Conservation (phyloP, 2,113 vertebrate species). For the Ptyas mucosa region DNA sequence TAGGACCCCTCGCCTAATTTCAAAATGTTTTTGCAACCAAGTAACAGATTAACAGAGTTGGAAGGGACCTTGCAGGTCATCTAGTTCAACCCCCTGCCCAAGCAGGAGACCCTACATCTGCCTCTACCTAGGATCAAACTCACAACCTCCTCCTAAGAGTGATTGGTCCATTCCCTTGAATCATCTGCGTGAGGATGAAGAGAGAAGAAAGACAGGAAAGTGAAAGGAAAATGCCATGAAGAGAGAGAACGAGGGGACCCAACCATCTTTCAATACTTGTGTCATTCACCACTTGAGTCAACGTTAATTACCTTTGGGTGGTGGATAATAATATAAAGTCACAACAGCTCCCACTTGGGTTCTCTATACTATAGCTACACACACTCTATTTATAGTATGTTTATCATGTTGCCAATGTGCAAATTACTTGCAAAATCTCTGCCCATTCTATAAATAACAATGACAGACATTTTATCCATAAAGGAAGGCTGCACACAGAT, state of each 20-base stretch:
- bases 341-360: not conserved
- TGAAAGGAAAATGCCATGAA: not conserved
- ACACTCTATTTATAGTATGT: not conserved
- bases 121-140: too few relatives aligned
- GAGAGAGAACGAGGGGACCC: not conserved
- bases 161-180: not conserved
- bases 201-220: not conserved
- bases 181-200: not conserved
- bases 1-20: not conserved
- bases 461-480: not conserved
- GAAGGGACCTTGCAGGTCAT: too few relatives aligned
- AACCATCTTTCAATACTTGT: not conserved
- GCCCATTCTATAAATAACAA: not conserved
- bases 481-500: not conserved
- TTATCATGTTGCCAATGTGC: not conserved
- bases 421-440: not conserved
- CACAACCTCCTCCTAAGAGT: not conserved
- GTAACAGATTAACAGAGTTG: not conserved
- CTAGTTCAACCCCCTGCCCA: too few relatives aligned
- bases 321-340: not conserved
- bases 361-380: not conserved
- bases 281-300: not conserved
- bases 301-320: not conserved
- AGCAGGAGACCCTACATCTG: too few relatives aligned
- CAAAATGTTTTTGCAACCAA: not conserved